Evolutionary conservation across 2,888 invertebrate genomes (phyloP).

Genomic region (Eumerus sabulonum): DNA sequence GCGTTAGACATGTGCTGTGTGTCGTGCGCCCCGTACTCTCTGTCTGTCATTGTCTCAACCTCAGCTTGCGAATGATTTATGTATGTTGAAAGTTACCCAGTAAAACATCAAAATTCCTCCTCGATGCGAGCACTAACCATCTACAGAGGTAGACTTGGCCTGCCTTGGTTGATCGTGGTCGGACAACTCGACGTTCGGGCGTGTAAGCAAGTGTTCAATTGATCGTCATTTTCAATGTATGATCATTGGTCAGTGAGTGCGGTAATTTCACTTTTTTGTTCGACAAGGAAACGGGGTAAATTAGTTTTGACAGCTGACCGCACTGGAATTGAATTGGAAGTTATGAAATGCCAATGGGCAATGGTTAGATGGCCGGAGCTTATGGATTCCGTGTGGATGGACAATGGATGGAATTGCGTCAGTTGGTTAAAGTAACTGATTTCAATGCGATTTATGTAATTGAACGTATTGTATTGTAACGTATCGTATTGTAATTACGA

Average conservation of each 20-base stretch:
- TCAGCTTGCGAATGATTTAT: slow-evolving; percentile 33
- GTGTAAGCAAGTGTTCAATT: slow-evolving; percentile 44
- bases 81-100: slow-evolving; percentile 41
- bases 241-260: slow-evolving; percentile 34
- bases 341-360: slow-evolving; percentile 2
- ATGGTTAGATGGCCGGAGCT: too few relatives aligned
- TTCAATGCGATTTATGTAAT: too few relatives aligned
- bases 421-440: too few relatives aligned
- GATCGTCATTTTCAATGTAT: slow-evolving; percentile 34
- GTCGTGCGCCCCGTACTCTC: slow-evolving; percentile 4
- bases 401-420: too few relatives aligned
- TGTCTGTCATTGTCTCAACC: slow-evolving; percentile 25
- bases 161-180: slow-evolving; percentile 34
- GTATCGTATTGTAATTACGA: neutral
- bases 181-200: slow-evolving; percentile 16
- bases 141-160: slow-evolving; percentile 5
- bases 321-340: slow-evolving; percentile 5
- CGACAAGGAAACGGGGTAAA: slow-evolving; percentile 9
- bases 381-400: too few relatives aligned
- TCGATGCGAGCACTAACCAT: neutral
- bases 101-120: slow-evolving; percentile 43
- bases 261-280: slow-evolving; percentile 42
- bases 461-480: neutral
- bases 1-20: slow-evolving; percentile 45
- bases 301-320: slow-evolving; percentile 20